phyloP scores from a whole-genome alignment of 2,888 invertebrate genomes.

The Taphrorychus bicolor region DNA sequence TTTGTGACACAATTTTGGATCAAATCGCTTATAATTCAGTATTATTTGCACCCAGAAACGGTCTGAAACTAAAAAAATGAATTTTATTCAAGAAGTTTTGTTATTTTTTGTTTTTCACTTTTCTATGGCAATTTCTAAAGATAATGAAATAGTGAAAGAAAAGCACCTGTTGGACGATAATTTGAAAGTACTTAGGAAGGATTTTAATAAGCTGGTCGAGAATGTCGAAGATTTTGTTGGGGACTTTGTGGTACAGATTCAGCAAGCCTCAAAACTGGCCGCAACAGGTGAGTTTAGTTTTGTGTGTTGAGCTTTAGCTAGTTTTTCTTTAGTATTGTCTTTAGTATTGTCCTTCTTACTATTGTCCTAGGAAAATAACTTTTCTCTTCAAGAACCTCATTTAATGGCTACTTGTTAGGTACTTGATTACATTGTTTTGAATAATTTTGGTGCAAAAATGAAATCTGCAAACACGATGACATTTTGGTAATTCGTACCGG shows the following conservation, averaged over 20 bases:
- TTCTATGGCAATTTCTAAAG: not conserved
- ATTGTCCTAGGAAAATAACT: too few species aligned
- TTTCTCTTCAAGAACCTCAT: too few species aligned
- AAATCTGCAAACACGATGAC: too few species aligned
- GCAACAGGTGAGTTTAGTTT: constrained; percentile 15
- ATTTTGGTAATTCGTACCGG: too few species aligned
- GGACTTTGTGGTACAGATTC: constrained; percentile 22
- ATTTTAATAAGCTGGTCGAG: constrained; percentile 28
- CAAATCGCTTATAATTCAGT: not conserved
- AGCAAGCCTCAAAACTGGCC: constrained; percentile 7
- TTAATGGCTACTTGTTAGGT: too few species aligned
- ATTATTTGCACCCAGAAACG: not conserved
- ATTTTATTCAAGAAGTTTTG: not conserved
- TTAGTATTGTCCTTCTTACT: too few species aligned
- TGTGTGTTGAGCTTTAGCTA: too few species aligned
- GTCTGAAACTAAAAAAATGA: not conserved
- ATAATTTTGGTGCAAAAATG: too few species aligned
- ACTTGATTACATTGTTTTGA: too few species aligned
- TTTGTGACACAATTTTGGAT: not conserved
- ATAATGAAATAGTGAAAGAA: not conserved
- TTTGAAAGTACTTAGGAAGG: constrained; percentile 21
- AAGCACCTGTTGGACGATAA: constrained; percentile 13
- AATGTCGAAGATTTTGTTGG: constrained; percentile 23
- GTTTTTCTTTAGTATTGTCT: too few species aligned
- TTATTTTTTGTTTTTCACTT: not conserved